Conservation (phyloP, 37 sponge, comb jelly and placozoan species). For the Cliona cf. orientalis region DNA sequence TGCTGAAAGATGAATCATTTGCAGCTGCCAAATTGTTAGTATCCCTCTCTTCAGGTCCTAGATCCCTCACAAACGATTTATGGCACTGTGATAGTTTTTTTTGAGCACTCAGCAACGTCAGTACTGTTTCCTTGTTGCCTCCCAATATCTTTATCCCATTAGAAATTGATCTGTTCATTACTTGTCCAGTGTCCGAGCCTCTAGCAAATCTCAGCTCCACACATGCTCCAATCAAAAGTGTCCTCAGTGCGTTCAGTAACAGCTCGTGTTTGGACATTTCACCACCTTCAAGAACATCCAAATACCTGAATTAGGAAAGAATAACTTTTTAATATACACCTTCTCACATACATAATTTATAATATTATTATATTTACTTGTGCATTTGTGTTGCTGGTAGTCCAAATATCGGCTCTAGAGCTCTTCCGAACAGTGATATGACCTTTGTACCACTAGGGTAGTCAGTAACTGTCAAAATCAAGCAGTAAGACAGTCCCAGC, state of each 20-base stretch:
- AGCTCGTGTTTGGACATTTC: too few relatives aligned
- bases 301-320: background rate
- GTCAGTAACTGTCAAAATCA: conserved; percentile 1
- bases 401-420: conserved; percentile 21
- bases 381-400: conserved; percentile 11
- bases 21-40: too few relatives aligned
- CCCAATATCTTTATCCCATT: too few relatives aligned
- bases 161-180: too few relatives aligned
- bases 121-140: too few relatives aligned
- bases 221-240: background rate
- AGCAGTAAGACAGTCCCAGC: background rate
- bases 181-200: too few relatives aligned
- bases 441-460: background rate
- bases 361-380: background rate
- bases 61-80: too few relatives aligned
- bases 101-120: too few relatives aligned
- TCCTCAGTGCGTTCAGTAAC: background rate
- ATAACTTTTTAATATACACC: background rate
- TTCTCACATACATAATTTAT: background rate
- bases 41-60: too few relatives aligned
- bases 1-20: too few relatives aligned
- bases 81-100: too few relatives aligned
- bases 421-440: conserved; percentile 9
- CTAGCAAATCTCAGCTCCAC: background rate
- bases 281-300: too few relatives aligned